phyloP scores from a whole-genome alignment of 1,140 invertebrate genomes.

The Asobara japonica region DNA sequence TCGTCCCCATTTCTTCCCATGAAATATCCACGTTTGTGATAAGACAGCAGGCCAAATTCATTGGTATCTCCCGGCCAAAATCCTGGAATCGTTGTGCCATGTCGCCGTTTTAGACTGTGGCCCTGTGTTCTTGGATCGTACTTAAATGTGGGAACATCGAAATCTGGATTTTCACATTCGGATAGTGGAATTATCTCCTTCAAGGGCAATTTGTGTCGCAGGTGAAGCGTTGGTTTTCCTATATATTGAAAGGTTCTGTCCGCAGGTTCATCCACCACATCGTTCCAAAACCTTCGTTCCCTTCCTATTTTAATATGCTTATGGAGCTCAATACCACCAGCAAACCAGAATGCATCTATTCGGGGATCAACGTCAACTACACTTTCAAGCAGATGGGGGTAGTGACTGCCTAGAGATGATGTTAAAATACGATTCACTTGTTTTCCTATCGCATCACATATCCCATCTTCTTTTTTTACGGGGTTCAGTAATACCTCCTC shows the following conservation, averaged over 20 bases:
- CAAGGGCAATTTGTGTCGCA: slow-evolving; percentile 74
- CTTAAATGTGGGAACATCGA: slow-evolving; percentile 68
- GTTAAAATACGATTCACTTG: slow-evolving; percentile 77
- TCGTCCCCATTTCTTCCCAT: slow-evolving; percentile 56
- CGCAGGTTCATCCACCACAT: slow-evolving; percentile 65
- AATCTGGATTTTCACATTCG: slow-evolving; percentile 68
- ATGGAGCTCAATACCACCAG: slow-evolving; percentile 73
- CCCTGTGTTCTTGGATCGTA: slow-evolving; percentile 71
- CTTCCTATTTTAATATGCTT: slow-evolving; percentile 54
- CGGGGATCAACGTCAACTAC: slow-evolving; percentile 79
- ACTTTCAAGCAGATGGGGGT: slow-evolving; percentile 71
- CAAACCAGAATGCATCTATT: slow-evolving; percentile 82
- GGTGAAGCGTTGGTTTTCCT: slow-evolving; percentile 72
- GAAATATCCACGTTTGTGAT: slow-evolving; percentile 73
- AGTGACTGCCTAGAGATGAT: slow-evolving; percentile 68
- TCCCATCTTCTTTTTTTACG: slow-evolving; percentile 37
- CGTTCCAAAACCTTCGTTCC: slow-evolving; percentile 11
- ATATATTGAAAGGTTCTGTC: slow-evolving; percentile 76
- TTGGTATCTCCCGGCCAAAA: slow-evolving; percentile 81
- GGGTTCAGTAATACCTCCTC: slow-evolving; percentile 58
- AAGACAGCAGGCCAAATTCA: slow-evolving; percentile 81
- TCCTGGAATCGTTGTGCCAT: slow-evolving; percentile 80
- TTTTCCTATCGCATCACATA: slow-evolving; percentile 68
- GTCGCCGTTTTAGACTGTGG: slow-evolving; percentile 66
- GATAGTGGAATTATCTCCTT: slow-evolving; percentile 69